Percentiles rank a stretch among this genome's conserved stretches.
These are phyloP conservation scores for Andrena flavipes DNA, from an alignment of 2,888 invertebrate species.

Conservation along the genomic window DNA sequence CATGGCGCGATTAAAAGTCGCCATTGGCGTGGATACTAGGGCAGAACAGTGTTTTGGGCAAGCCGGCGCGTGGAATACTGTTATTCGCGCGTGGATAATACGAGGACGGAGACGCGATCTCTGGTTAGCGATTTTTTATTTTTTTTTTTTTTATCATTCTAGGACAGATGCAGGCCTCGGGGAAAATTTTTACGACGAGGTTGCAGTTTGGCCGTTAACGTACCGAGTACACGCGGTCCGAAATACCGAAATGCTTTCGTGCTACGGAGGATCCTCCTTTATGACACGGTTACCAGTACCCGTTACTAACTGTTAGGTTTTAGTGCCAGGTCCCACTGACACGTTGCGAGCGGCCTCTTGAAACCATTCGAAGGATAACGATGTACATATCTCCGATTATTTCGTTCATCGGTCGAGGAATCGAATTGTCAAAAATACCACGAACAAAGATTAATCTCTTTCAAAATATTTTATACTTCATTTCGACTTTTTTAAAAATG, in stretches of 20 bases:
- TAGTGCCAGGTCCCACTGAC: conserved; percentile 70
- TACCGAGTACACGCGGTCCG: conserved; percentile 42
- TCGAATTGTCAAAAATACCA: too few relatives aligned
- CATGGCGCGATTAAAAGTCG: conserved; percentile 20
- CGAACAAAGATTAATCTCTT: too few relatives aligned
- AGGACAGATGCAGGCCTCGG: background rate
- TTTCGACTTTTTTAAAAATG: too few relatives aligned
- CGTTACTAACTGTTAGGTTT: conserved; percentile 72
- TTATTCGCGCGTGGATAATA: background rate
- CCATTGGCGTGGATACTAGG: background rate
- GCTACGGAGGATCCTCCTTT: conserved; percentile 69
- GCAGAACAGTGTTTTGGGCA: too few relatives aligned
- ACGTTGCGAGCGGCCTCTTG: conserved; percentile 62
- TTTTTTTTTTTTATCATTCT: background rate
- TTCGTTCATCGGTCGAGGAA: background rate
- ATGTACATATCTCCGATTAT: conserved; percentile 21
- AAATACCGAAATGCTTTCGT: conserved; percentile 68
- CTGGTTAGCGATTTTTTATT: background rate
- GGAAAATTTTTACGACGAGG: conserved; percentile 11
- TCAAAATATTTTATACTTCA: too few relatives aligned
- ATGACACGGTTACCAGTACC: conserved; percentile 73
- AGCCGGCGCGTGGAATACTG: background rate
- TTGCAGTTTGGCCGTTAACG: conserved; percentile 34
- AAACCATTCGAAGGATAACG: conserved; percentile 46
- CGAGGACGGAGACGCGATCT: background rate